Base-by-base conservation (phyloP, 2,797 vertebrate genomes). In the Paramormyrops hopkinsi region DNA sequence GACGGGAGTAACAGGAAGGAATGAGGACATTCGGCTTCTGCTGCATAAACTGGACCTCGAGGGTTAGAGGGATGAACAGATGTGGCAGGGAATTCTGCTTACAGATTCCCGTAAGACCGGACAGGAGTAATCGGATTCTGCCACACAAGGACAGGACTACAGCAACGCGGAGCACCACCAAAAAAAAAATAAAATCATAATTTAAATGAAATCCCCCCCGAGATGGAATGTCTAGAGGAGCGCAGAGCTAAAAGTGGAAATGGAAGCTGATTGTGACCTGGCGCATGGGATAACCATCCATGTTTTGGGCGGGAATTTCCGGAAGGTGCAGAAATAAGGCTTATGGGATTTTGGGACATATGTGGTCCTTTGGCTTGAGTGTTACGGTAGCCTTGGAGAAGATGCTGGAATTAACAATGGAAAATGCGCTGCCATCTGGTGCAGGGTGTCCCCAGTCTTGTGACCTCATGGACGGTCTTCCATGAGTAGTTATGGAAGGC, bases 311-410 rank as follows among this genome's bases (percentile, higher is more conserved):
- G 9, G 50, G 50, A 53, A 62, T 87, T 87, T 51, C 73, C 59
- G 48, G 69, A 51, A 86, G 91, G 88, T 89, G 84, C 89, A 25
- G 85, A 89, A 62, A 65, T 65, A 82, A 89, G 53, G 48, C 89
- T 92, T 92, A 90, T 91, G 87, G 86, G 90, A 89, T 92, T 91
- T 90, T 91, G 50, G 89, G 85, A 86, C 89, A 88, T 90, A 91
- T 89, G 50, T 82, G 88, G 91, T 90, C 65, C 37, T 91, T 90
- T 53, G 54, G 84, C 82, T 59, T 25, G 83, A 44, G 73, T 79
- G 14, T 79, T 79, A 79, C 7, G 4, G 73, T 44, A n/a, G 73
- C 73, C 41, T 79, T 79, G 19, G 73, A 79, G 73, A 41, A 44
- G 73, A 79, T 44, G 37, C 73, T 44, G 73, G 73, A 79, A 44